These are phyloP conservation scores for Lepidurus packardi DNA, from an alignment of 1,140 invertebrate genomes.

Conservation along the genomic window DNA sequence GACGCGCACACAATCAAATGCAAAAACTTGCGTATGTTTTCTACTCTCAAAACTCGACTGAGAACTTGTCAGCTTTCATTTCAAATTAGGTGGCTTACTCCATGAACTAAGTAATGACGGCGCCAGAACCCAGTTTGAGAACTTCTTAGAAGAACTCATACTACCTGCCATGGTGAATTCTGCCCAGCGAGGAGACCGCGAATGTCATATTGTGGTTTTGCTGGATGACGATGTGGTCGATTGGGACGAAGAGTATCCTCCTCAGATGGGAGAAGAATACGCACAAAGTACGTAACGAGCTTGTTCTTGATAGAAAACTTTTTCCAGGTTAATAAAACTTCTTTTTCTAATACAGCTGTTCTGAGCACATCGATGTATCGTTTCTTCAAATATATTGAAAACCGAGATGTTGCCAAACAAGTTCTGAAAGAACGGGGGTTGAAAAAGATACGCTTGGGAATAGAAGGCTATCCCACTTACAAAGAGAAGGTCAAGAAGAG, in stretches of 20 bases:
- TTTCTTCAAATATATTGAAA: conserved; percentile 99
- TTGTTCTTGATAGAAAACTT: conserved; percentile 34
- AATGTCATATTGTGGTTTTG: conserved; percentile 90
- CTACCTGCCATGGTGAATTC: conserved; percentile 93
- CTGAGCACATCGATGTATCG: conserved; percentile 88
- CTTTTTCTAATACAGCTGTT: conserved; percentile 56
- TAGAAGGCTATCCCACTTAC: conserved; percentile 98
- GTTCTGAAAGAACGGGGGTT: conserved; percentile 94
- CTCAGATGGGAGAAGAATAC: conserved; percentile 98
- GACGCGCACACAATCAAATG: conserved; percentile 93
- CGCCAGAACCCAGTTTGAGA: conserved; percentile 91
- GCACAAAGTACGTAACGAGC: conserved; percentile 68
- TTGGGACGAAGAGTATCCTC: conserved; percentile 98
- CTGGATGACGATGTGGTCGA: conserved; percentile 94
- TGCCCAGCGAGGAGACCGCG: conserved; percentile 80
- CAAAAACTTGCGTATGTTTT: conserved; percentile 77
- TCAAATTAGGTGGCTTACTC: conserved; percentile 72
- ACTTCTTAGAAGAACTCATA: conserved; percentile 91
- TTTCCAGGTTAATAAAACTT: conserved; percentile 23
- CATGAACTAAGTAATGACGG: conserved; percentile 99
- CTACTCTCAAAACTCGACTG: not conserved
- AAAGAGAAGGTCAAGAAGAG: conserved; percentile 92
- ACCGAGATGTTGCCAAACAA: conserved; percentile 97
- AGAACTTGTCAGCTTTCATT: conserved; percentile 33
- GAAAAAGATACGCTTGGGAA: conserved; percentile 98